Evolutionary conservation across 2,888 invertebrate species (phyloP).

Genomic region (Tuta absoluta): DNA sequence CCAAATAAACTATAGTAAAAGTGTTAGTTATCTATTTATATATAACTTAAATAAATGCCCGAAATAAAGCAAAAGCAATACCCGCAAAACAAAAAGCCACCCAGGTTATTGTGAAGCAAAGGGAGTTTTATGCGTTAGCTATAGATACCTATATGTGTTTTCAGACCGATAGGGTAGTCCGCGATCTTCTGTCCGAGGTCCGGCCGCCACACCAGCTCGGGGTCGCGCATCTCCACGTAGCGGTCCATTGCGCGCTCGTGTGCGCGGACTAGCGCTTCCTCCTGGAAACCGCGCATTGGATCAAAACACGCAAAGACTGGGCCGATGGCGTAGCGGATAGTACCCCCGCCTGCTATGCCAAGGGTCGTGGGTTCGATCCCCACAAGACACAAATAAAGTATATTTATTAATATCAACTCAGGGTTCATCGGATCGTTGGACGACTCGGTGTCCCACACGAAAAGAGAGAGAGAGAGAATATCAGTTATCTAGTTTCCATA

Average conservation of each 20-base stretch:
- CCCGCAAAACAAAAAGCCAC: not conserved
- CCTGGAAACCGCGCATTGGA: constrained; percentile 43
- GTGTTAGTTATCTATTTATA: no score
- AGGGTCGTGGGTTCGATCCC: no score
- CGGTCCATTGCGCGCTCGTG: constrained; percentile 62
- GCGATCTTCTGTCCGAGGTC: constrained; percentile 58
- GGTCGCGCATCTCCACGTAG: constrained; percentile 46
- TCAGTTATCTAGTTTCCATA: no score
- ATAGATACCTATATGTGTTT: constrained; percentile 47
- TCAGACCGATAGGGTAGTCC: constrained; percentile 61
- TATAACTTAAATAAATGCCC: no score
- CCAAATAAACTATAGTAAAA: no score
- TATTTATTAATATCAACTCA: no score
- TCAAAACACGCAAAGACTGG: not conserved
- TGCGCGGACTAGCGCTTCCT: constrained; percentile 61
- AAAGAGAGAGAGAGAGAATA: no score
- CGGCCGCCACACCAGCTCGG: constrained; percentile 47
- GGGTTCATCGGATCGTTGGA: no score
- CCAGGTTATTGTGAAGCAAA: not conserved
- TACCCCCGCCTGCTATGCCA: no score
- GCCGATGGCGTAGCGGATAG: no score
- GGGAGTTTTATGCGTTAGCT: not conserved
- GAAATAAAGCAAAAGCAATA: not conserved
- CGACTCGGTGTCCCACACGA: no score
- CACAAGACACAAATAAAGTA: no score